Base-by-base conservation (phyloP, 2,888 invertebrate genomes). In the Drosophila austrosaltans region DNA sequence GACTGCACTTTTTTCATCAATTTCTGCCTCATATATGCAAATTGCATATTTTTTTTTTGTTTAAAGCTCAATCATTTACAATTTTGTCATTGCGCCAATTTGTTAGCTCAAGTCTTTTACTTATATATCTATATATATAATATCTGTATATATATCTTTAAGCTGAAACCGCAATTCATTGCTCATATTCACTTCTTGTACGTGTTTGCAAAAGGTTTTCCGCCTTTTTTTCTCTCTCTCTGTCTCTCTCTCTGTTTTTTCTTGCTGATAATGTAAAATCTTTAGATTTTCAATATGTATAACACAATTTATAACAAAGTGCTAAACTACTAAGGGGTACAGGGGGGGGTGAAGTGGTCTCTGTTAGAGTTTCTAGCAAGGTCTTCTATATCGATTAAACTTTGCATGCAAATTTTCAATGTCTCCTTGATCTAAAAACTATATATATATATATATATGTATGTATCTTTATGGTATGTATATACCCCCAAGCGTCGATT, bases 381-480 rank as follows among this genome's bases (percentile, higher is more conserved):
- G 72, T 71, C 63, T 64, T 71, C 42, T 36, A 56, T 76, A 59
- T 74, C 76, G 66, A 83, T 83, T 83, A 80, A 83, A 83, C 87
- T 83, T 87, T 78, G 82, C 78, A 69, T 80, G 82, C 77, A 75
- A 57, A 63, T 78, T 87, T 87, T 84, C 87, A 87, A 84, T 87
- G 85, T 84, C 87, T 73, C 70, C 83, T 83, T 83, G 87, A 81
- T 87, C 83, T 53, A 79, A 80, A 79, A 76, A 66, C 63, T 63
- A 53, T 40, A 53, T 61, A 61, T 39, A 67, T 59, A 72, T 53
- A 67, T 36, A 42, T 7, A 16, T 16, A 48, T 48, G 22, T 48
- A 8, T 48, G 6, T 60, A 36, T 36, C 28, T 28, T 28, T 28
- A 16, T 16, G 16, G 10, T 36, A 36, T 36, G 2, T 56, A 70